Percentiles rank a stretch among this genome's conserved stretches.
These are phyloP conservation scores for Eledona agricola DNA, from an alignment of 2,888 invertebrate genomes.

Conservation along the genomic window DNA sequence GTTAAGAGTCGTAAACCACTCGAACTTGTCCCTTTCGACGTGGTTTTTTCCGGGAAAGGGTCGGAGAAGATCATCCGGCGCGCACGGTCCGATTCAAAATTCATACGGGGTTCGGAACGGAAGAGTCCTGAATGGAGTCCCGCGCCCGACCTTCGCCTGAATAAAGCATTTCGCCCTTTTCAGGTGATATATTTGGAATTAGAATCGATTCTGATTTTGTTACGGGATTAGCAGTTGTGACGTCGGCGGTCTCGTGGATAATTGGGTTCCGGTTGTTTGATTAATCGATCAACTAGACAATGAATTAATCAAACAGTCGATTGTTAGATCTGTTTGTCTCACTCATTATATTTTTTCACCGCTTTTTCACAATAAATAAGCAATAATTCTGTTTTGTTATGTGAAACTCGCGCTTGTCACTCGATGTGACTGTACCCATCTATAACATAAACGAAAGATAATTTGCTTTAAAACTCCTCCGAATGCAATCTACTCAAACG, in stretches of 20 bases:
- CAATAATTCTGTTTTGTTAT: constrained; percentile 1
- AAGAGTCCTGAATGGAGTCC: no score
- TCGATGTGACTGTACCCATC: no score
- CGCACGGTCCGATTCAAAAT: neutral
- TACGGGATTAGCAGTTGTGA: constrained; percentile 10
- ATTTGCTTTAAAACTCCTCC: no score
- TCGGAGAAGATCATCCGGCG: neutral
- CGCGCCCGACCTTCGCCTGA: neutral
- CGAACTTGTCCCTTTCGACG: neutral
- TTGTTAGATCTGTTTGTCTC: constrained; percentile 12
- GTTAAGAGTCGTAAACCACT: constrained; percentile 8
- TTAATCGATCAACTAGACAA: constrained; percentile 25
- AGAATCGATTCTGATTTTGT: constrained; percentile 7
- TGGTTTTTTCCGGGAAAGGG: neutral
- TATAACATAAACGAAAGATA: no score
- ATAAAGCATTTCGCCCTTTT: no score
- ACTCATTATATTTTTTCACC: constrained; percentile 11
- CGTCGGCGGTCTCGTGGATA: constrained; percentile 4
- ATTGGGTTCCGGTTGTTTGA: constrained; percentile 23
- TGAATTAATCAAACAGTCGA: constrained; percentile 17
- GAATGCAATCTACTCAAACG: no score
- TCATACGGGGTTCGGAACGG: neutral
- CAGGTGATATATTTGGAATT: constrained; percentile 7
- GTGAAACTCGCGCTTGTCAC: no score
- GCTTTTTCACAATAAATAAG: constrained; percentile 1